These are phyloP conservation scores for Lepidochitona cinerea DNA, from an alignment of 2,888 invertebrate species.

Conservation along the genomic window DNA sequence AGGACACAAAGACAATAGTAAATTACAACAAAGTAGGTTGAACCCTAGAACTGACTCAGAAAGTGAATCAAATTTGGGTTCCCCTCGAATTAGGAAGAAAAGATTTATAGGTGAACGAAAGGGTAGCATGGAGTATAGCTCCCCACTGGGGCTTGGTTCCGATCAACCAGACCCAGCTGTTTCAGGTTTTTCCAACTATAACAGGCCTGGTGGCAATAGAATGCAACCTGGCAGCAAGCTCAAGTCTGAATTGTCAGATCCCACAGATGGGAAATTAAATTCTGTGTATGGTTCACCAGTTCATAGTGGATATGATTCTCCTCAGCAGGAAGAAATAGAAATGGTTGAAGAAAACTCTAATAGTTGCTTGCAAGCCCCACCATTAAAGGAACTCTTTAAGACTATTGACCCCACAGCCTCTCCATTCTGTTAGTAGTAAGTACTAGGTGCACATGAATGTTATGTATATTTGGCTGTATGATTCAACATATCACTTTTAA, in stretches of 20 bases:
- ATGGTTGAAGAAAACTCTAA: not conserved
- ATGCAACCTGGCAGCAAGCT: not conserved
- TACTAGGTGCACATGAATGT: too few relatives aligned
- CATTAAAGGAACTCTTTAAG: conserved; percentile 69
- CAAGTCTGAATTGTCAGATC: not conserved
- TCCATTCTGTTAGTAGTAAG: conserved; percentile 64
- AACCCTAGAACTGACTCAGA: conserved; percentile 66
- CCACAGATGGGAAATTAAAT: too few relatives aligned
- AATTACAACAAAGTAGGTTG: conserved; percentile 61
- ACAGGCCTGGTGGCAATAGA: conserved; percentile 43
- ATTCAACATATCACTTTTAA: too few relatives aligned
- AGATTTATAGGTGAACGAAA: conserved; percentile 49
- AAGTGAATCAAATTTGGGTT: not conserved
- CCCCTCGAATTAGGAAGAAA: conserved; percentile 13
- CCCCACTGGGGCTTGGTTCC: conserved; percentile 61
- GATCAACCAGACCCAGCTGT: conserved; percentile 32
- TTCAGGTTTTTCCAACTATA: conserved; percentile 61
- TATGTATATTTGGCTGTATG: too few relatives aligned
- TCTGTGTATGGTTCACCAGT: not conserved
- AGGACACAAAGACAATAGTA: not conserved
- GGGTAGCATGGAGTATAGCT: conserved; percentile 66
- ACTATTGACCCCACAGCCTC: conserved; percentile 72
- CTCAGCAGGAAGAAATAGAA: not conserved
- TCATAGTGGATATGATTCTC: not conserved
- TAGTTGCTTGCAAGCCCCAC: conserved; percentile 34